Base-by-base conservation (phyloP, 2,113 vertebrate species). In the Colius striatus region DNA sequence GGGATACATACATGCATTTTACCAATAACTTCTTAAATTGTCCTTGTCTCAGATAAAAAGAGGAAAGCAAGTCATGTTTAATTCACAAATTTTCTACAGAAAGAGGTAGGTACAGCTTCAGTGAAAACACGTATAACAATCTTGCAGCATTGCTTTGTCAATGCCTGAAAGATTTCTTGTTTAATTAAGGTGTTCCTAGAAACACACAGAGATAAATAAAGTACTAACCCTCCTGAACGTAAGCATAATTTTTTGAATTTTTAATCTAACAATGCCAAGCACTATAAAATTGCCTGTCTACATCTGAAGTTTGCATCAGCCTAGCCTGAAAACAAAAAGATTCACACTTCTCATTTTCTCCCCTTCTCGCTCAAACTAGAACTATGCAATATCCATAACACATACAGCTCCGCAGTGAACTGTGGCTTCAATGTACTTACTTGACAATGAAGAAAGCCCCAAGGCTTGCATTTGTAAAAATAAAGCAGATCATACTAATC, bases 301-400 rank as follows among this genome's bases (percentile, higher is more conserved):
- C 55, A 27, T 65, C 67, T 87, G 38, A 87, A 62, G n/a, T 68
- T 90, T 90, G 41, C 55, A 34, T 75, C 75, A 77, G 68, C 50
- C 74, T 73, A 91, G 77, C 89, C 92, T 78, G 92, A 94, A 96
- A 97, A 92, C 77, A 92, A 90, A 95, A 85, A 68, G 73, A 92
- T 78, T 94, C 92, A 76, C 96, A 89, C 83, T 91, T 89, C 60
- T 84, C 48, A 60, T 87, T 67, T 74, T 58, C 66, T 21, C 38
- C 17, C 50, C 47, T 22, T 75, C 47, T 87, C 13, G 3, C 73
- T 90, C 60, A 74, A 82, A 72, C 38, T 71, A 85, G 41, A 76
- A 91, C 61, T 84, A n/a, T 58, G 50, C 32, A 87, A 78, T 84
- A 84, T 60, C 86, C 61, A 55, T 78, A 95, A 80, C 22, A 47